Evolutionary conservation across 2,113 vertebrate genomes (phyloP).

Genomic region (Sapayoa aenigma): DNA sequence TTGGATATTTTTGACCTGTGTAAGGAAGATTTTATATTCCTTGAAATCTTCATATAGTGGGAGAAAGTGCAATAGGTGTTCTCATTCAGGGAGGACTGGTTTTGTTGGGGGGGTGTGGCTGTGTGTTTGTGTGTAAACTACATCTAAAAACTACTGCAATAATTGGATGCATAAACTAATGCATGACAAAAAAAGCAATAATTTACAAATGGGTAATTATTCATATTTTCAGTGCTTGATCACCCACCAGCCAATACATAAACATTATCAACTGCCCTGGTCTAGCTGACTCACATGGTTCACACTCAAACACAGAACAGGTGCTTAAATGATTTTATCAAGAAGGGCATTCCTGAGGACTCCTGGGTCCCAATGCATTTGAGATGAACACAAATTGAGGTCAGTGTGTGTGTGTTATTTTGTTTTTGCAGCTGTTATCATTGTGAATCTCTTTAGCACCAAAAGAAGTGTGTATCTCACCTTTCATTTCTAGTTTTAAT

Average conservation of each 20-base stretch:
- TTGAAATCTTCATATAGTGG: background rate
- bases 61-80: background rate
- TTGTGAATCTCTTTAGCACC: background rate
- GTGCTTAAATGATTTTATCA: background rate
- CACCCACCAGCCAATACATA: rapidly evolving
- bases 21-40: background rate
- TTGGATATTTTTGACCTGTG: background rate
- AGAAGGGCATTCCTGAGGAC: background rate
- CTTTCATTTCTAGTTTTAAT: background rate
- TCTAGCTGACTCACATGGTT: background rate
- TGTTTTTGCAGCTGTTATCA: background rate
- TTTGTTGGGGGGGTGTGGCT: background rate
- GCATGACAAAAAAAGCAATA: slow-evolving; percentile 19
- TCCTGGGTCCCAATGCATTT: background rate
- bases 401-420: background rate
- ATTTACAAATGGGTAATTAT: background rate
- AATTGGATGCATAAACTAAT: background rate
- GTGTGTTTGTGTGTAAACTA: background rate
- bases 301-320: background rate
- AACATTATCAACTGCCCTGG: background rate
- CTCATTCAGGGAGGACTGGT: background rate
- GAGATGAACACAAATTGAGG: background rate
- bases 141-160: background rate
- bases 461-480: background rate
- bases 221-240: background rate